Evolutionary conservation across 2,113 vertebrate genomes (phyloP).

Genomic region (Pyrgilauda ruficollis): DNA sequence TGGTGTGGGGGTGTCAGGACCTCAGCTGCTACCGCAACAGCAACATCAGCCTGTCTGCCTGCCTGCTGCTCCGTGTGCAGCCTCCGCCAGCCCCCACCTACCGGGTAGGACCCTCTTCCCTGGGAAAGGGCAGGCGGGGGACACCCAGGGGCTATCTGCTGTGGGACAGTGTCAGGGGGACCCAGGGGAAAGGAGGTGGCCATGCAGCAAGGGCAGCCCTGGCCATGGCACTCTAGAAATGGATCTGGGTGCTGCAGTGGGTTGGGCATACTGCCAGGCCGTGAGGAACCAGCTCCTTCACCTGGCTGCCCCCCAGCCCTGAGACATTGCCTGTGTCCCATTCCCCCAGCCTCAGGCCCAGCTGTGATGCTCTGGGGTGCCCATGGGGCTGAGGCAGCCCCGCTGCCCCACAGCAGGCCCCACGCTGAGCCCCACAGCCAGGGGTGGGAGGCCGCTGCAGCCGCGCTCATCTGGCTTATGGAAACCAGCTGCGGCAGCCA

Average conservation of each 20-base stretch:
- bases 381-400: neutral
- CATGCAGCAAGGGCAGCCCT: neutral
- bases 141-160: neutral
- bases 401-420: neutral
- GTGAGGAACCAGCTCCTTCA: constrained; percentile 33
- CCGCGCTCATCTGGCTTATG: constrained; percentile 13
- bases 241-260: neutral
- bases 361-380: neutral
- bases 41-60: constrained; percentile 70
- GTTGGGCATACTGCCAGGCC: neutral
- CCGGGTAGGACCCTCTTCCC: constrained; percentile 48
- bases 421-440: neutral
- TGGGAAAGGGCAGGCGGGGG: accelerated
- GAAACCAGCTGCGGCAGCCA: constrained; percentile 48
- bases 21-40: constrained; percentile 73
- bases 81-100: constrained; percentile 51
- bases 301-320: neutral
- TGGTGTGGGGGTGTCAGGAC: constrained; percentile 72
- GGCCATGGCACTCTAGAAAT: neutral
- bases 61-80: constrained; percentile 46
- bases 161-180: neutral
- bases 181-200: neutral
- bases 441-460: neutral
- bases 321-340: accelerated
- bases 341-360: accelerated